Evolutionary conservation across 2,797 vertebrate genomes (phyloP).

Genomic region (Tachyglossus aculeatus): DNA sequence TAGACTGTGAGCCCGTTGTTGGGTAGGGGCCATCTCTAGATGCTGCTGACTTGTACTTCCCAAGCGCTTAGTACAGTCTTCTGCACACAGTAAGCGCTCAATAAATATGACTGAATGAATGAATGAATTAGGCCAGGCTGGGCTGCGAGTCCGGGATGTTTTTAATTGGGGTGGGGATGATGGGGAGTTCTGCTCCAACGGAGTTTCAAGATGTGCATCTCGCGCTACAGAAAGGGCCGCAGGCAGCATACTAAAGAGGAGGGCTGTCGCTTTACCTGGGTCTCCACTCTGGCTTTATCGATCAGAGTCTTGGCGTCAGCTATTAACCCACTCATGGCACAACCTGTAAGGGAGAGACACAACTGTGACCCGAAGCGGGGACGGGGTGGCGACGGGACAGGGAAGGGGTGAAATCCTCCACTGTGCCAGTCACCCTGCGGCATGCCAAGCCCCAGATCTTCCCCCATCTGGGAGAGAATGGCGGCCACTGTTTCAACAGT

Average conservation of each 20-base stretch:
- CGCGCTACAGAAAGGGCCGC: neutral
- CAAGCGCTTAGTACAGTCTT: too few relatives aligned
- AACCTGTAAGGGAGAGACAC: conserved; percentile 81
- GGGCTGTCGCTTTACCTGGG: conserved; percentile 82
- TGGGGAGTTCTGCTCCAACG: neutral
- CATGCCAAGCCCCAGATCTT: conserved; percentile 17
- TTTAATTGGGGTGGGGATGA: too few relatives aligned
- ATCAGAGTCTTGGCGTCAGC: conserved; percentile 98
- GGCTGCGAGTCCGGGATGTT: neutral
- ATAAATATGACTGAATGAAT: too few relatives aligned
- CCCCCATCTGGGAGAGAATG: conserved; percentile 13
- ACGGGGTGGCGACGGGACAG: too few relatives aligned
- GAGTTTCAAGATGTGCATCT: neutral
- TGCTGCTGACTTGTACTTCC: too few relatives aligned
- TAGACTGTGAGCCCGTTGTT: too few relatives aligned
- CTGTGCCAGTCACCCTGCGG: neutral
- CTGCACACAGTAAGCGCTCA: too few relatives aligned
- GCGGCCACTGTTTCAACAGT: neutral
- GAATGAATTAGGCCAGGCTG: neutral
- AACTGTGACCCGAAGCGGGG: conserved; percentile 52
- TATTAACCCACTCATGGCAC: conserved; percentile 98
- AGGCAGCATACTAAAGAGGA: neutral
- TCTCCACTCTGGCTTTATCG: conserved; percentile 98
- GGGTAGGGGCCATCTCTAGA: too few relatives aligned
- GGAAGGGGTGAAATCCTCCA: conserved; percentile 17